These are phyloP conservation scores for Phortica okadai DNA, from an alignment of 2,888 invertebrate genomes.

Conservation along the genomic window DNA sequence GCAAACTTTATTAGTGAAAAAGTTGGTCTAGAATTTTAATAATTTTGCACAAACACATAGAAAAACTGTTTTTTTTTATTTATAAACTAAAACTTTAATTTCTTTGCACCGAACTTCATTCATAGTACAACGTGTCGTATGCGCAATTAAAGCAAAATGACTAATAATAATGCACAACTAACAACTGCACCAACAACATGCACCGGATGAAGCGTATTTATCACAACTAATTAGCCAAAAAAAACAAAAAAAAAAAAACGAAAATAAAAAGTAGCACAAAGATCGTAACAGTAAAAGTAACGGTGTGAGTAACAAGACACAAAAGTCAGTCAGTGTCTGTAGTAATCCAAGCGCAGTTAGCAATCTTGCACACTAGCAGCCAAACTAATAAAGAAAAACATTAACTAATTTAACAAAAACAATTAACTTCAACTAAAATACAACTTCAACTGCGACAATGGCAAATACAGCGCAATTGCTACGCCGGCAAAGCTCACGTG, in stretches of 20 bases:
- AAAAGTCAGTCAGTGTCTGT: neutral
- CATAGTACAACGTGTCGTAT: neutral
- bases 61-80: too few relatives aligned
- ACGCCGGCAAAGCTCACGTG: constrained; percentile 91
- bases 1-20: neutral
- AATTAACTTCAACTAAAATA: neutral
- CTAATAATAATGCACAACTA: neutral
- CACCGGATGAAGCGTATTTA: neutral
- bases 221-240: neutral
- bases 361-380: neutral
- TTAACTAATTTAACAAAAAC: neutral
- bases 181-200: neutral
- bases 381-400: neutral
- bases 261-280: too few relatives aligned
- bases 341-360: neutral
- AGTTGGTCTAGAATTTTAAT: neutral
- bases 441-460: constrained; percentile 77
- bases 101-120: too few relatives aligned
- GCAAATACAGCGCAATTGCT: constrained; percentile 94
- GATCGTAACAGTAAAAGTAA: too few relatives aligned
- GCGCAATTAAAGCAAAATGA: neutral
- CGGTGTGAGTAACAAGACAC: too few relatives aligned
- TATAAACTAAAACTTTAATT: too few relatives aligned
- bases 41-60: too few relatives aligned
- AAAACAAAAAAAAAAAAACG: too few relatives aligned